Conservation (phyloP, 2,888 invertebrate genomes). For the Tetropium fuscum region DNA sequence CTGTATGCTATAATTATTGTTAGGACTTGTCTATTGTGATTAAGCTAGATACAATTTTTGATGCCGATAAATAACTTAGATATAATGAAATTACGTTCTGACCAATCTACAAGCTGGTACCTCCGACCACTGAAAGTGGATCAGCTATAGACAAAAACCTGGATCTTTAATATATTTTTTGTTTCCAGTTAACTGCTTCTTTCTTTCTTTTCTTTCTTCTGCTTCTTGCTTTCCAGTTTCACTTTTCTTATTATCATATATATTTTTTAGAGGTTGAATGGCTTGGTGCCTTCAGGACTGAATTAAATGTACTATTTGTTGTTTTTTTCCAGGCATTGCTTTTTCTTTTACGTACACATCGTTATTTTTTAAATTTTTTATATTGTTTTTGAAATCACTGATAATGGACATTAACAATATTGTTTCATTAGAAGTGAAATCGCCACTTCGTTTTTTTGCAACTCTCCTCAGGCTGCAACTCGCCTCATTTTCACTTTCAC, state of each 20-base stretch:
- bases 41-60: no score
- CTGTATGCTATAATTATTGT: no score
- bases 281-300: not conserved
- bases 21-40: no score
- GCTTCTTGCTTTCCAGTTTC: not conserved
- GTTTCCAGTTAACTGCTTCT: not conserved
- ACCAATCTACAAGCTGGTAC: conserved; percentile 1
- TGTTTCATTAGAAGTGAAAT: not conserved
- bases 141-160: not conserved
- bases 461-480: not conserved
- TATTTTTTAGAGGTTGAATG: no score
- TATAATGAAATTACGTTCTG: no score
- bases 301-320: conserved; percentile 1
- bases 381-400: not conserved
- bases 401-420: not conserved
- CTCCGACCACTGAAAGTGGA: not conserved
- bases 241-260: not conserved
- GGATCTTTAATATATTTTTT: not conserved
- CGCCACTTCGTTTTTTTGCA: not conserved
- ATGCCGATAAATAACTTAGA: no score
- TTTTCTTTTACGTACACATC: no score
- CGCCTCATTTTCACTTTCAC: not conserved
- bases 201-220: not conserved
- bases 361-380: no score
- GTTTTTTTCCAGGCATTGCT: not conserved